Conservation (phyloP, 2,888 invertebrate species). For the Hemithea aestivaria region DNA sequence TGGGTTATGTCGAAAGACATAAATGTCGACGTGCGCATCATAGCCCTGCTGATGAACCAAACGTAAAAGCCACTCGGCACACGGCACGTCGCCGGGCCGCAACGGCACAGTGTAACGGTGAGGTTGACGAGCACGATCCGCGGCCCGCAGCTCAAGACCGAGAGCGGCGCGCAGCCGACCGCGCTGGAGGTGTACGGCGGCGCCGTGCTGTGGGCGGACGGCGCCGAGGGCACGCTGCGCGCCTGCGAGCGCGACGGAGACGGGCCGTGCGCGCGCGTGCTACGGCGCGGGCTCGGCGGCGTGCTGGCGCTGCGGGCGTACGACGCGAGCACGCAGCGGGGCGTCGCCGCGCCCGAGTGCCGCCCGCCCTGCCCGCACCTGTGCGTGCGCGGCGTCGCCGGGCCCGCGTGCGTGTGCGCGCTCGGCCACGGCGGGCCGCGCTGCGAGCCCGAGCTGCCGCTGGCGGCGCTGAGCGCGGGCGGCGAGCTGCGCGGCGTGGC, state of each 20-base stretch:
- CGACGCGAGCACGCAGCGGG: slow-evolving; percentile 79
- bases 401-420: slow-evolving; percentile 47
- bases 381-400: slow-evolving; percentile 88
- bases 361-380: slow-evolving; percentile 84
- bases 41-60: no score
- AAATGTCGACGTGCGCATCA: no score
- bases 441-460: slow-evolving; percentile 26
- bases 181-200: slow-evolving; percentile 84
- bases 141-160: slow-evolving; percentile 51
- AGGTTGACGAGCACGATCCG: no score
- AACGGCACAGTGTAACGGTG: no score
- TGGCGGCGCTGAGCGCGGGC: slow-evolving; percentile 80
- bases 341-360: slow-evolving; percentile 56
- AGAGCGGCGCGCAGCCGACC: slow-evolving; percentile 68
- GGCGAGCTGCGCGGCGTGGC: slow-evolving; percentile 84
- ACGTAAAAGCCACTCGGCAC: no score
- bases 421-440: slow-evolving; percentile 32
- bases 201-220: slow-evolving; percentile 84
- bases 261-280: slow-evolving; percentile 58
- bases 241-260: slow-evolving; percentile 76
- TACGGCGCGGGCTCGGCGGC: slow-evolving; percentile 50
- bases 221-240: slow-evolving; percentile 80
- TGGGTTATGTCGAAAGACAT: no score
- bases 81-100: no score
- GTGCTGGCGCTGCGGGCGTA: slow-evolving; percentile 85